These are phyloP conservation scores for Leucoraja erinaceus DNA, from an alignment of 2,113 vertebrate genomes.

Conservation along the genomic window DNA sequence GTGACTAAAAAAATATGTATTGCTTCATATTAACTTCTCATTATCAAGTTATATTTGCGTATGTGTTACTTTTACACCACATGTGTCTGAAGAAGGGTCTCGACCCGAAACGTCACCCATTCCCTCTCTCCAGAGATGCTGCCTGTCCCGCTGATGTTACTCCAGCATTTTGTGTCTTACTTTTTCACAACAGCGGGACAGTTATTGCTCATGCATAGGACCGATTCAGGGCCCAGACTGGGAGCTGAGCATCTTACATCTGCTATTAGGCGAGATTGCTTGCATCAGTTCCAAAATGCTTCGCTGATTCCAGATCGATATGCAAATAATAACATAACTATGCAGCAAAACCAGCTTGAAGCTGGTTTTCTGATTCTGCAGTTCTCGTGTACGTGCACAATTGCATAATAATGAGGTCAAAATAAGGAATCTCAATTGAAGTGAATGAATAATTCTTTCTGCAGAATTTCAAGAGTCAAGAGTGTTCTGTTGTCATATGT, in stretches of 20 bases:
- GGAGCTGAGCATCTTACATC: no score
- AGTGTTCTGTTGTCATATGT: no score
- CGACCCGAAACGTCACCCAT: no score
- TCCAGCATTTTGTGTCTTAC: neutral
- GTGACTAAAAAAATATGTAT: neutral
- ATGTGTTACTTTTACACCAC: neutral
- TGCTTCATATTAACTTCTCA: neutral
- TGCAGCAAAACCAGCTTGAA: neutral
- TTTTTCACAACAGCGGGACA: neutral
- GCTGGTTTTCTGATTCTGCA: neutral
- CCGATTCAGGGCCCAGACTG: neutral
- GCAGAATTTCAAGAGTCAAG: neutral
- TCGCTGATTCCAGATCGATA: neutral
- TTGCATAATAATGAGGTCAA: neutral
- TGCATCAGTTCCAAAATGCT: neutral
- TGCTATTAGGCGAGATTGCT: neutral
- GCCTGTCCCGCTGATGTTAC: no score
- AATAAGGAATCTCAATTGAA: slow-evolving; percentile 1
- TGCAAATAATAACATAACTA: neutral
- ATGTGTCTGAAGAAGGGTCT: neutral
- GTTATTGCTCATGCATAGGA: neutral
- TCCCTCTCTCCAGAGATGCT: no score
- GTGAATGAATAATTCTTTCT: neutral
- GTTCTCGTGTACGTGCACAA: neutral
- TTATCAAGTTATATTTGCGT: neutral